These are phyloP conservation scores for Doris montereyensis DNA, from an alignment of 2,888 invertebrate genomes.

Conservation along the genomic window DNA sequence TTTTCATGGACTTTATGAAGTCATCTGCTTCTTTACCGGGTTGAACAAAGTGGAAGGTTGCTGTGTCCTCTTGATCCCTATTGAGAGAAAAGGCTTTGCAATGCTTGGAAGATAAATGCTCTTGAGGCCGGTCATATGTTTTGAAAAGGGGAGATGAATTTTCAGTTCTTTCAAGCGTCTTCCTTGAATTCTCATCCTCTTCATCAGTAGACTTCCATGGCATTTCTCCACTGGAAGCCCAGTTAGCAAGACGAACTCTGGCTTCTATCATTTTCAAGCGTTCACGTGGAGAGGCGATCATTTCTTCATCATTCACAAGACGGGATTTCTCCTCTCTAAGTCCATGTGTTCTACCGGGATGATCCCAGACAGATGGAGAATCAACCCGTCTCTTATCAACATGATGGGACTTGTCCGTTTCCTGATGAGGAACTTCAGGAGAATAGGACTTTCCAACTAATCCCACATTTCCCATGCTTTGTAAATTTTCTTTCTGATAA, in stretches of 20 bases:
- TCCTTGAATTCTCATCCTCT: not conserved
- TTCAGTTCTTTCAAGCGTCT: not conserved
- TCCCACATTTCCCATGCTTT: not conserved
- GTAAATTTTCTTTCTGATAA: not conserved
- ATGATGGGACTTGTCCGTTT: not conserved
- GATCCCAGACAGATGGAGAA: not conserved
- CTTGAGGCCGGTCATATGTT: not conserved
- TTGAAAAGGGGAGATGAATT: no score
- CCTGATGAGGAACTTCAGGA: not conserved
- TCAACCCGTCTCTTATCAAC: not conserved
- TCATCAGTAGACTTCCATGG: conserved; percentile 28
- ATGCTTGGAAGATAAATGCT: not conserved
- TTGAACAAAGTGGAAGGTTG: conserved; percentile 11
- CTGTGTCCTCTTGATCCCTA: not conserved
- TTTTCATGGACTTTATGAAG: not conserved
- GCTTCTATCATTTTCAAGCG: conserved; percentile 33
- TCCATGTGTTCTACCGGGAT: not conserved
- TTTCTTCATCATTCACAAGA: not conserved
- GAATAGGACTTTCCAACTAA: no score
- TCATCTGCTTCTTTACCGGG: conserved; percentile 14
- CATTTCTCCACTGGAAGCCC: conserved; percentile 35
- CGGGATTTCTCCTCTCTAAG: no score
- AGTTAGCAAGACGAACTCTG: conserved; percentile 7
- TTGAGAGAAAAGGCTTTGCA: not conserved
- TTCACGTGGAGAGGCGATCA: not conserved